phyloP scores from a whole-genome alignment of 37 sponge, comb jelly and placozoan species.

The Eunapius fragilis region DNA sequence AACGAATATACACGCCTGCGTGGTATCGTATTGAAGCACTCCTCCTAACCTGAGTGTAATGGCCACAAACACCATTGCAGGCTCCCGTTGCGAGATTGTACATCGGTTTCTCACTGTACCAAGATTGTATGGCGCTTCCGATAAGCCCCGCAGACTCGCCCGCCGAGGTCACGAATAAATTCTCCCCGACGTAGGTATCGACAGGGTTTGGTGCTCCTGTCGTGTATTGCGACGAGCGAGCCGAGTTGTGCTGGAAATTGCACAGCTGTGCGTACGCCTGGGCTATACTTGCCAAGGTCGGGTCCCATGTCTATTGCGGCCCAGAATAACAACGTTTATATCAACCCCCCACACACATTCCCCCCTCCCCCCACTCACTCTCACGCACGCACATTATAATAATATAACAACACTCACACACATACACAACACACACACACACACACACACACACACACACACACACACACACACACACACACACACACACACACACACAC shows the following conservation, averaged over 20 bases:
- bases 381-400: too few species aligned
- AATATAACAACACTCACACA: too few species aligned
- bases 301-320: conserved; percentile 22
- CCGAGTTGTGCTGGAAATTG: neutral
- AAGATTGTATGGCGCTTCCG: neutral
- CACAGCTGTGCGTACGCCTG: conserved; percentile 31
- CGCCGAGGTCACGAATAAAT: neutral
- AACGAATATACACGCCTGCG: too few species aligned
- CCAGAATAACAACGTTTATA: neutral
- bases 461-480: too few species aligned
- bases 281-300: conserved; percentile 17
- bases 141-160: neutral
- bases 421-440: too few species aligned
- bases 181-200: conserved; percentile 1
- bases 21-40: too few species aligned
- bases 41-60: neutral
- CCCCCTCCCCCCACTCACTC: too few species aligned
- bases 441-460: too few species aligned
- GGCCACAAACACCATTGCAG: neutral
- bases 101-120: neutral
- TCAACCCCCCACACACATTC: too few species aligned
- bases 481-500: too few species aligned
- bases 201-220: neutral
- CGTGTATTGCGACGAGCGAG: neutral
- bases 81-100: neutral